These are phyloP conservation scores for Casuarius casuarius DNA, from an alignment of 2,113 vertebrate genomes.

Conservation along the genomic window DNA sequence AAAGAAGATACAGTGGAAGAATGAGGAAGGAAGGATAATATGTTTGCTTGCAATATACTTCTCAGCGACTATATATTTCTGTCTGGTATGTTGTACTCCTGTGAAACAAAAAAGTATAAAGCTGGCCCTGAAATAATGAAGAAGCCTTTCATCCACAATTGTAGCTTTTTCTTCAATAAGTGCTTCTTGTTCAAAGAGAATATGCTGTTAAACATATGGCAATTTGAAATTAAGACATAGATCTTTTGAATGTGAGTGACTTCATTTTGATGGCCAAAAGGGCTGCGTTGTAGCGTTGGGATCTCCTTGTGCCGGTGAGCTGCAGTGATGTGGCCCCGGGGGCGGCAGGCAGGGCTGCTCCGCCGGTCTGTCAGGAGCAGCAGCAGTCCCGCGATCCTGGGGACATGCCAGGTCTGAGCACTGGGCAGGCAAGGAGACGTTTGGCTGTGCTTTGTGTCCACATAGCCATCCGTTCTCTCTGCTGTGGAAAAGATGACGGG, in stretches of 20 bases:
- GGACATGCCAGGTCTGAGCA: background rate
- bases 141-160: background rate
- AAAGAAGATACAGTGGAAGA: background rate
- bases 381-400: background rate
- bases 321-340: background rate
- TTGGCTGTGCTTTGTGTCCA: background rate
- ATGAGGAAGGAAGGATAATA: background rate
- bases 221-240: background rate
- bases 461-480: background rate
- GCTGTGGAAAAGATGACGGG: background rate
- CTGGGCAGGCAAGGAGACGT: background rate
- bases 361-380: background rate
- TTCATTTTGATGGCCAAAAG: background rate
- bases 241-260: background rate
- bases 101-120: background rate
- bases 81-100: background rate
- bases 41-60: background rate
- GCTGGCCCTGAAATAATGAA: background rate
- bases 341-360: background rate
- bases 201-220: background rate
- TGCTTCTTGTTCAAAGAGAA: background rate
- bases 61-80: background rate
- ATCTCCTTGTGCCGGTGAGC: background rate
- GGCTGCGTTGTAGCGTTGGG: background rate
- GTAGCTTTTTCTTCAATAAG: background rate